A percentile compares a stretch with the other conserved stretches of the same genome.
phyloP scores from a whole-genome alignment of 2,113 vertebrate genomes.

The Notothenia rossii region DNA sequence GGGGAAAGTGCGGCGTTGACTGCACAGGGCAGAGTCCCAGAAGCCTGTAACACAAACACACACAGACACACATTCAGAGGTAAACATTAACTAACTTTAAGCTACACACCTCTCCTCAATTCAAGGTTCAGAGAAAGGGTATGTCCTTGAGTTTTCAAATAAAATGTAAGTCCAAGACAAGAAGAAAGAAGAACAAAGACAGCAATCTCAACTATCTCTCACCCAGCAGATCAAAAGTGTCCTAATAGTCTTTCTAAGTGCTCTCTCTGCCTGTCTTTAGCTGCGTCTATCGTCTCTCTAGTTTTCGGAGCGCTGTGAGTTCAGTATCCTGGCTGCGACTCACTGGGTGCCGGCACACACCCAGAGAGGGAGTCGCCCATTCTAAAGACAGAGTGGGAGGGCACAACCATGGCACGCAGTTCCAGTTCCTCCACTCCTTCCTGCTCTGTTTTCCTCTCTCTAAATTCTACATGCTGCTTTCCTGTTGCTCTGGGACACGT shows the following conservation, averaged over 20 bases:
- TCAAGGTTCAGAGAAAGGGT: not conserved
- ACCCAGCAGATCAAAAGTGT: constrained; percentile 16
- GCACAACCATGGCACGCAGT: constrained; percentile 45
- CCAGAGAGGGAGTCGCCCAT: constrained; percentile 70
- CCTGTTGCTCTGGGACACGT: not conserved
- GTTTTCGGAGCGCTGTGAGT: constrained; percentile 12
- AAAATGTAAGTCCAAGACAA: not conserved
- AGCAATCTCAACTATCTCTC: constrained; percentile 1
- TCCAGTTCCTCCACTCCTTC: constrained; percentile 59
- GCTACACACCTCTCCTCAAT: not conserved
- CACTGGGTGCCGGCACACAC: constrained; percentile 62
- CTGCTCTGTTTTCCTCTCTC: constrained; percentile 40
- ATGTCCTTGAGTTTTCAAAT: not conserved
- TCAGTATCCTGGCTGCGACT: constrained; percentile 61
- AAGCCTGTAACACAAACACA: constrained; percentile 83
- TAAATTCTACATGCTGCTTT: not conserved
- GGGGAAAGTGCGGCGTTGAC: constrained; percentile 79
- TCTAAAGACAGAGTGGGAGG: constrained; percentile 69
- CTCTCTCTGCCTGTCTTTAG: not conserved
- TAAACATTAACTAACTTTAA: constrained; percentile 39
- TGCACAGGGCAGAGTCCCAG: constrained; percentile 91
- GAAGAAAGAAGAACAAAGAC: not conserved
- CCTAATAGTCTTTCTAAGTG: constrained; percentile 7
- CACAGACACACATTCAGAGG: constrained; percentile 16
- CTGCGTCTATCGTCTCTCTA: not conserved